A percentile compares a stretch with the other conserved stretches of the same genome.
phyloP scores from a whole-genome alignment of 2,888 invertebrate species.

The Melieria crassipennis region DNA sequence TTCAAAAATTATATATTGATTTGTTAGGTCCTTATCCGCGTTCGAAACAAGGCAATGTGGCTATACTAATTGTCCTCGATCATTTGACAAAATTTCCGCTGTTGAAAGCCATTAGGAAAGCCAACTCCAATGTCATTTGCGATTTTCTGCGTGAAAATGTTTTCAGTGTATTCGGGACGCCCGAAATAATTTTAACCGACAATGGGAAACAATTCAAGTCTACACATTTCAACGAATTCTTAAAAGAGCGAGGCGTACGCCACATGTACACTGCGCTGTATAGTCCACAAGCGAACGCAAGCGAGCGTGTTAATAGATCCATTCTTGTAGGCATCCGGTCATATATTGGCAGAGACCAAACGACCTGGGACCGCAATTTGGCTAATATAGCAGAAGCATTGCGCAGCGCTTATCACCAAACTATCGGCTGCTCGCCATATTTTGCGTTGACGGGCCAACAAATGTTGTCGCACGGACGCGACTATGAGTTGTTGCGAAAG shows the following conservation, averaged over 20 bases:
- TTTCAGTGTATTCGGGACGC: slow-evolving; percentile 12
- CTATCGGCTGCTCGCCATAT: slow-evolving; percentile 23
- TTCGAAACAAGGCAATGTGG: neutral
- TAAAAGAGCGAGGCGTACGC: slow-evolving; percentile 30
- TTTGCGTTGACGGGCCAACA: slow-evolving; percentile 28
- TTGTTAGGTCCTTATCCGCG: slow-evolving; percentile 37
- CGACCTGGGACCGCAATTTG: slow-evolving; percentile 26
- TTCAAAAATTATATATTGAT: slow-evolving; percentile 26
- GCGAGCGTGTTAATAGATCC: slow-evolving; percentile 52
- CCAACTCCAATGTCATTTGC: neutral
- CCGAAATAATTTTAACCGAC: slow-evolving; percentile 43
- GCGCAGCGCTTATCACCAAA: slow-evolving; percentile 22
- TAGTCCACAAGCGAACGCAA: slow-evolving; percentile 54
- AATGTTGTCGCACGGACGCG: slow-evolving; percentile 22
- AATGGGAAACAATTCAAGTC: slow-evolving; percentile 46
- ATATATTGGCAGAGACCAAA: slow-evolving; percentile 29
- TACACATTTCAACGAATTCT: slow-evolving; percentile 32
- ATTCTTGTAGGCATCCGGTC: slow-evolving; percentile 49
- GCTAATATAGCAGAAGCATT: slow-evolving; percentile 24
- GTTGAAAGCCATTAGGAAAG: neutral
- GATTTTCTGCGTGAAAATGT: neutral
- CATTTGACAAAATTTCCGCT: slow-evolving; percentile 6
- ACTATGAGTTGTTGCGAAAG: slow-evolving; percentile 6
- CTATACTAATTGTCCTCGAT: neutral
- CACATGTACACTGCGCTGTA: slow-evolving; percentile 45